Percentiles rank a stretch among this genome's conserved stretches.
Conservation (phyloP, 2,113 vertebrate species). For the Calidris pugnax region DNA sequence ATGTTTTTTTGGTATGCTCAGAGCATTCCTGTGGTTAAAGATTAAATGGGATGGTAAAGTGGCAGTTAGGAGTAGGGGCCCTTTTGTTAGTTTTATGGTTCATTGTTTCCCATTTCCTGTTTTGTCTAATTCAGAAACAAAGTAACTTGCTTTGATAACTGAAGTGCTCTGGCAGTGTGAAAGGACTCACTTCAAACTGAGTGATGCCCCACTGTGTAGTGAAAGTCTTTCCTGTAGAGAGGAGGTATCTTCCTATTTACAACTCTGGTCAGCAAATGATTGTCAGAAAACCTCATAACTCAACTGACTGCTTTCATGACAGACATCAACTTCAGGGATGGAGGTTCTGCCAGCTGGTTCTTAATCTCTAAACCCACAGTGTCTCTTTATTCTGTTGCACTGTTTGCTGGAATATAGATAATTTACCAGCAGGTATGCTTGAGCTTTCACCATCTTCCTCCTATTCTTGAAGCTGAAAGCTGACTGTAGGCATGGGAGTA, state of each 20-base stretch:
- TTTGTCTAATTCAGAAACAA: neutral
- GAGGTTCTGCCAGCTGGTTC: neutral
- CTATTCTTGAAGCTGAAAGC: neutral
- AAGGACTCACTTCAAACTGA: neutral
- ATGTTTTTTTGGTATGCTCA: accelerated
- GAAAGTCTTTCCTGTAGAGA: neutral
- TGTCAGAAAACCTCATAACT: accelerated
- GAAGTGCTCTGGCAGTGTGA: neutral
- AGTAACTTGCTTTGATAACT: neutral
- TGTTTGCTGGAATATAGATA: neutral
- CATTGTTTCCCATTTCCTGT: neutral
- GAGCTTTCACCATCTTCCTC: neutral
- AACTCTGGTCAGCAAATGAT: neutral
- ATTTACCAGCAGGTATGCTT: neutral
- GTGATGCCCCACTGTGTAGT: neutral
- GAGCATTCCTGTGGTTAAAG: neutral
- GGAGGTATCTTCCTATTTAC: neutral
- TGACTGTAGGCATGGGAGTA: neutral
- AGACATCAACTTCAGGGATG: neutral
- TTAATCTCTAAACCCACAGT: neutral
- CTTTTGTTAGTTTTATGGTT: neutral
- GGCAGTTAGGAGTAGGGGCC: neutral
- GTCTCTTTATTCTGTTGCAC: neutral
- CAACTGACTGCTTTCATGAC: neutral
- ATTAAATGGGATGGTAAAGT: neutral